phyloP scores from a whole-genome alignment of 2,888 invertebrate genomes.

The Lasioglossum figueresi region DNA sequence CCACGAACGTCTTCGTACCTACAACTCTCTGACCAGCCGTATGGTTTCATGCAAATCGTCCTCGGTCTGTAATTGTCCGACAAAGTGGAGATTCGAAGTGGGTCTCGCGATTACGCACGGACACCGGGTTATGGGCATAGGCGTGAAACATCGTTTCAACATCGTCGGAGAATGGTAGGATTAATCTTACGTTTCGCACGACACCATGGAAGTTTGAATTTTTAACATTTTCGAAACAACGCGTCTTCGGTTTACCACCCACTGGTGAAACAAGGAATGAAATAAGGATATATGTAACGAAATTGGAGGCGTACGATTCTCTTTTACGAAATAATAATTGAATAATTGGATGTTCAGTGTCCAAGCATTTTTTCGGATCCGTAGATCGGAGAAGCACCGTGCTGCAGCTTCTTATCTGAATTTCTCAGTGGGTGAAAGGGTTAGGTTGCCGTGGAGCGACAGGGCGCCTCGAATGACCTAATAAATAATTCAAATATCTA shows the following conservation, averaged over 20 bases:
- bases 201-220: too few relatives aligned
- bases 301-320: background rate
- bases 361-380: rapidly evolving
- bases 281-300: background rate
- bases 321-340: background rate
- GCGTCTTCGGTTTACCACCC: too few relatives aligned
- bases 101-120: background rate
- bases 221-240: too few relatives aligned
- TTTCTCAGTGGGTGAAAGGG: background rate
- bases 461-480: background rate
- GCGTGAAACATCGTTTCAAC: background rate
- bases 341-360: background rate
- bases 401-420: background rate
- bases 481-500: slow-evolving; percentile 16
- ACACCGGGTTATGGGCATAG: background rate
- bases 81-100: background rate
- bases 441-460: background rate
- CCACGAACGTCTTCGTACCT: background rate
- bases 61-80: background rate
- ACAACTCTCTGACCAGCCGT: background rate
- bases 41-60: background rate
- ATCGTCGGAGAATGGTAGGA: background rate
- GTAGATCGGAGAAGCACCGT: background rate
- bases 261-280: background rate
- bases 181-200: background rate